A percentile compares a stretch with the other conserved stretches of the same genome.
Evolutionary conservation across 23 tunicate genomes (phyloP).

Genomic region (Halocynthia aurantium): DNA sequence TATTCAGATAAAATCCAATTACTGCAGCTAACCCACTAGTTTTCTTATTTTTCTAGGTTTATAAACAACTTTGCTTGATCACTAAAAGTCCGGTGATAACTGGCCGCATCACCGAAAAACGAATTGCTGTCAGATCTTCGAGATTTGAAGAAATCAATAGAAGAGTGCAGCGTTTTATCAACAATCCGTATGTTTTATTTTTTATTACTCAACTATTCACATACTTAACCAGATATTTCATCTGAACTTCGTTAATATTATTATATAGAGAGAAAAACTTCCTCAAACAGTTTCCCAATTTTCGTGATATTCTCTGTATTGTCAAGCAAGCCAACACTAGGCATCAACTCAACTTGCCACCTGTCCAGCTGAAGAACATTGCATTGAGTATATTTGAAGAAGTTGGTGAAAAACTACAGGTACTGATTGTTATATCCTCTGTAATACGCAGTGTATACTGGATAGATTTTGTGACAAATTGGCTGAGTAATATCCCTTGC

Average conservation of each 20-base stretch:
- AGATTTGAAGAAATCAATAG: constrained; percentile 34
- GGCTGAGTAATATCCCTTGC: too few relatives aligned
- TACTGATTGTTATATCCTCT: background rate
- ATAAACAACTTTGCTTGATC: constrained; percentile 29
- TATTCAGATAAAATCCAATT: too few relatives aligned
- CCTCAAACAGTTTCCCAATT: constrained; percentile 34
- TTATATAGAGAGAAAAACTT: constrained; percentile 2
- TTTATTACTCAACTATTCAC: too few relatives aligned
- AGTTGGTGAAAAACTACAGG: constrained; percentile 46
- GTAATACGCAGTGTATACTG: background rate
- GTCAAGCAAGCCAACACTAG: constrained; percentile 34
- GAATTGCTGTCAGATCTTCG: constrained; percentile 17
- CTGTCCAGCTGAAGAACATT: background rate
- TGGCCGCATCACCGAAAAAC: constrained; percentile 30
- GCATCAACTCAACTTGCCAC: constrained; percentile 14
- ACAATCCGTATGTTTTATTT: constrained; percentile 1
- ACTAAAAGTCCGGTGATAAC: constrained; percentile 15
- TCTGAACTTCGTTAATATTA: too few relatives aligned
- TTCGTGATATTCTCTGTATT: constrained; percentile 25
- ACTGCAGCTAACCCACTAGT: too few relatives aligned
- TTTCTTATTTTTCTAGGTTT: constrained; percentile 19
- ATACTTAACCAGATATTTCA: too few relatives aligned
- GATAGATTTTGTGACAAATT: too few relatives aligned
- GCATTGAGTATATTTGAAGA: constrained; percentile 28
- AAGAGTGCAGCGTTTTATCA: constrained; percentile 37